Percentiles rank a stretch among this genome's conserved stretches.
phyloP scores from a whole-genome alignment of 2,113 vertebrate genomes.

The Phrynosoma blainvillii region DNA sequence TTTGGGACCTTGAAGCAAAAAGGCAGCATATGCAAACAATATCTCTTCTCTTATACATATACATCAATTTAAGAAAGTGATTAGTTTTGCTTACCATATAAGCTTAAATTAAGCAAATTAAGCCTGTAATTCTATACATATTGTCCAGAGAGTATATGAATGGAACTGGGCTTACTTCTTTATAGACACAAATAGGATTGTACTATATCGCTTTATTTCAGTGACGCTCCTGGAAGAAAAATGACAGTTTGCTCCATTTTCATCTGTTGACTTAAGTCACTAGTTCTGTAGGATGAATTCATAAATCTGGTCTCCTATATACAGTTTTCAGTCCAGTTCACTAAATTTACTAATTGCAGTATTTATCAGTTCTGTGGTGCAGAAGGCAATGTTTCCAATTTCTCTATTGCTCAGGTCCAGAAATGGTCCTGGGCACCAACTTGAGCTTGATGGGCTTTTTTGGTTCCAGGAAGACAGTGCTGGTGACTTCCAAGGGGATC shows the following conservation, averaged over 20 bases:
- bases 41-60: too few species aligned
- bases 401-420: constrained; percentile 46
- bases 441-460: constrained; percentile 81
- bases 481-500: constrained; percentile 79
- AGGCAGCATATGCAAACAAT: background rate
- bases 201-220: too few species aligned
- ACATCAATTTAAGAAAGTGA: too few species aligned
- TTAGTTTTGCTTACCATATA: background rate
- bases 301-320: background rate
- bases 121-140: too few species aligned
- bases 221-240: background rate
- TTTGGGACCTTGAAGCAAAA: background rate
- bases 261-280: background rate
- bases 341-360: background rate
- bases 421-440: constrained; percentile 67
- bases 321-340: background rate
- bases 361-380: too few species aligned
- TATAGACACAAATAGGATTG: too few species aligned
- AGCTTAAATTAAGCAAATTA: background rate
- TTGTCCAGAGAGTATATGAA: background rate
- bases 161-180: too few species aligned
- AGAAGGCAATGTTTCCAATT: background rate
- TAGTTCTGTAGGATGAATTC: background rate
- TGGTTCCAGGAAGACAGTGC: constrained; percentile 57
- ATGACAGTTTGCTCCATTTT: background rate